Conservation (phyloP, 1,140 invertebrate species). For the Coenobita brevimanus region DNA sequence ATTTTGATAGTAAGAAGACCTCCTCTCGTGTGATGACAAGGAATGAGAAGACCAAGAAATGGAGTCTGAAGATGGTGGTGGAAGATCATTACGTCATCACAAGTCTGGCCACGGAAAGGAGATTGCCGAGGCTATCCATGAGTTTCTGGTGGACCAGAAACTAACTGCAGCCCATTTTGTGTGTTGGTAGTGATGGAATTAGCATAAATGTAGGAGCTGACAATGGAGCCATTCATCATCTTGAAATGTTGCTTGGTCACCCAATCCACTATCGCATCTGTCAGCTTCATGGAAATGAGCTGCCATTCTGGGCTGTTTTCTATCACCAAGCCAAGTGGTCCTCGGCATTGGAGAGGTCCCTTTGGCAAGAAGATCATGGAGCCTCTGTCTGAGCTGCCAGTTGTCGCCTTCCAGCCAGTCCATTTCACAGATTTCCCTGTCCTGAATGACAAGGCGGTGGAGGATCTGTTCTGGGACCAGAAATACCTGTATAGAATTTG, state of each 20-base stretch:
- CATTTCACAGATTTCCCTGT: conserved; percentile 1
- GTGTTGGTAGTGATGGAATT: conserved; percentile 1
- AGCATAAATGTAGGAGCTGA: neutral
- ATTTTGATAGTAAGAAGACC: too few species aligned
- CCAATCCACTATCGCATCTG: neutral
- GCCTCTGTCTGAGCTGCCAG: neutral
- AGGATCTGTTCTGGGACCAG: too few species aligned
- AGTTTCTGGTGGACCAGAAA: neutral
- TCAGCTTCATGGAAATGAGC: neutral
- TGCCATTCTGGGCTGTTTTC: neutral
- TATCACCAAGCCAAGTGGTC: neutral
- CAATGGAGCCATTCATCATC: neutral
- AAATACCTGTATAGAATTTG: too few species aligned
- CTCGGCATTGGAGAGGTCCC: neutral
- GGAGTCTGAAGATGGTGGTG: neutral
- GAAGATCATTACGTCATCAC: conserved; percentile 2
- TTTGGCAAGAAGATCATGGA: neutral
- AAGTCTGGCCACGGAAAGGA: conserved; percentile 1
- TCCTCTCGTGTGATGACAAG: too few species aligned
- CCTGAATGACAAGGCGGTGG: neutral
- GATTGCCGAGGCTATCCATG: neutral
- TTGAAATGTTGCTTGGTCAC: neutral
- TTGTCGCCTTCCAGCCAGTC: neutral
- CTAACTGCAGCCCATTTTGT: neutral
- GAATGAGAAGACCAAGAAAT: too few species aligned